These are phyloP conservation scores for Pseudomyrmex pallidus DNA, from an alignment of 1,140 invertebrate genomes.

Conservation along the genomic window DNA sequence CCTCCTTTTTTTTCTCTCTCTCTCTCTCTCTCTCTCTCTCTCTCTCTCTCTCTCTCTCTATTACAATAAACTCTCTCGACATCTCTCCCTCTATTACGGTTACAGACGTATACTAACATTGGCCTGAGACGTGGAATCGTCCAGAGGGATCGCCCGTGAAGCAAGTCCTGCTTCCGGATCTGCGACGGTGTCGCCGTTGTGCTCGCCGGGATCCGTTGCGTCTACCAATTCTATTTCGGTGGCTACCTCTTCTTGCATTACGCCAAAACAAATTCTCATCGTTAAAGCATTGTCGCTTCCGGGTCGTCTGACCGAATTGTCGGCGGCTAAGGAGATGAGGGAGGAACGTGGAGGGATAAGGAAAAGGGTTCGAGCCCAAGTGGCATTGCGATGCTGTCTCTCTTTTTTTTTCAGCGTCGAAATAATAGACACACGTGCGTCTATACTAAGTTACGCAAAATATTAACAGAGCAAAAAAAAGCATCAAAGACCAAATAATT, in stretches of 20 bases:
- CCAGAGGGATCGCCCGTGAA: slow-evolving; percentile 79
- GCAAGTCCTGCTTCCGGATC: slow-evolving; percentile 77
- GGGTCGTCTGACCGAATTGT: neutral
- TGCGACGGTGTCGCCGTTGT: slow-evolving; percentile 78
- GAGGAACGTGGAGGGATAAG: neutral
- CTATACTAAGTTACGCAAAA: too few species aligned
- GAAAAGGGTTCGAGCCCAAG: neutral
- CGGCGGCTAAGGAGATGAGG: neutral
- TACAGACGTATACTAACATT: slow-evolving; percentile 83
- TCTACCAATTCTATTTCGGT: slow-evolving; percentile 81
- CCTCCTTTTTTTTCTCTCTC: neutral
- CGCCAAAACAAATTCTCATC: slow-evolving; percentile 80
- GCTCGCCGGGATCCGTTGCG: slow-evolving; percentile 79
- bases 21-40: neutral
- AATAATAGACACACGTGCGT: too few species aligned
- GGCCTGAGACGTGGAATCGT: slow-evolving; percentile 79
- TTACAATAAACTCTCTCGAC: slow-evolving; percentile 6
- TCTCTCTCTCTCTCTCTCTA: neutral
- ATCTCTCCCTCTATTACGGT: slow-evolving; percentile 49
- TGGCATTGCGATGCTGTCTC: neutral
- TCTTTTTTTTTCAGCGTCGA: too few species aligned
- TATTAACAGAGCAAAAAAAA: too few species aligned
- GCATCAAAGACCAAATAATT: too few species aligned
- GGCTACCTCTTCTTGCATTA: slow-evolving; percentile 81
- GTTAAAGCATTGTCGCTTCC: slow-evolving; percentile 41